Conservation (phyloP, 1,140 invertebrate genomes). For the Drosophila arizonae region DNA sequence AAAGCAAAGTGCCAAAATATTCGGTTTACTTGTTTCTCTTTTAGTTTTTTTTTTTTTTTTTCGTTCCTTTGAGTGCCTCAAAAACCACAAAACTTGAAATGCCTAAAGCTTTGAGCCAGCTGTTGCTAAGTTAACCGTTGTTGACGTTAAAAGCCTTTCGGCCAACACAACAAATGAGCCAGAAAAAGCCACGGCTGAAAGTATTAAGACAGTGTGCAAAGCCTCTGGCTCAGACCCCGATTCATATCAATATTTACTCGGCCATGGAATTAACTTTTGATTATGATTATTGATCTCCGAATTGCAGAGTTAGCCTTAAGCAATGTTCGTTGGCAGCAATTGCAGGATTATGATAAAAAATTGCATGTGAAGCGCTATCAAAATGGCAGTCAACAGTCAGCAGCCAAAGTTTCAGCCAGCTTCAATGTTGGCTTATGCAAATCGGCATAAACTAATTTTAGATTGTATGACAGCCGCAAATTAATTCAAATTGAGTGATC, state of each 20-base stretch:
- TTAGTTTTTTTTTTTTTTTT: slow-evolving; percentile 32
- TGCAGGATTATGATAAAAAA: neutral
- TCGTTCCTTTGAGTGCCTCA: slow-evolving; percentile 35
- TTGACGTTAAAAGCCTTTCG: slow-evolving; percentile 5
- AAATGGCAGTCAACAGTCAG: slow-evolving; percentile 2
- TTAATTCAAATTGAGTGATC: slow-evolving; percentile 81
- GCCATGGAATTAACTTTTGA: neutral
- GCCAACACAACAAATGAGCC: neutral
- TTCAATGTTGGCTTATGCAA: slow-evolving; percentile 68
- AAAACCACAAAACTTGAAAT: slow-evolving; percentile 70
- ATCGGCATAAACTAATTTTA: slow-evolving; percentile 71
- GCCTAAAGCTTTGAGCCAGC: slow-evolving; percentile 63
- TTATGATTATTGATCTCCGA: neutral
- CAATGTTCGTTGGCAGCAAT: neutral
- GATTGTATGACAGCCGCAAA: slow-evolving; percentile 75
- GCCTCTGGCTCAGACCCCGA: neutral
- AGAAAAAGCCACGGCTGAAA: neutral
- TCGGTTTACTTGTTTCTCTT: slow-evolving; percentile 15
- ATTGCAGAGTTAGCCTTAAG: neutral
- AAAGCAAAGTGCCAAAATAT: slow-evolving; percentile 76
- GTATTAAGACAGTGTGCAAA: neutral
- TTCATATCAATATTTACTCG: neutral
- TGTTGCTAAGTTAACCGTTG: slow-evolving; percentile 52
- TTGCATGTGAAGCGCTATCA: neutral
- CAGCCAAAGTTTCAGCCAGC: slow-evolving; percentile 37